These are phyloP conservation scores for Spodoptera exigua DNA, from an alignment of 2,888 invertebrate species.

Conservation along the genomic window DNA sequence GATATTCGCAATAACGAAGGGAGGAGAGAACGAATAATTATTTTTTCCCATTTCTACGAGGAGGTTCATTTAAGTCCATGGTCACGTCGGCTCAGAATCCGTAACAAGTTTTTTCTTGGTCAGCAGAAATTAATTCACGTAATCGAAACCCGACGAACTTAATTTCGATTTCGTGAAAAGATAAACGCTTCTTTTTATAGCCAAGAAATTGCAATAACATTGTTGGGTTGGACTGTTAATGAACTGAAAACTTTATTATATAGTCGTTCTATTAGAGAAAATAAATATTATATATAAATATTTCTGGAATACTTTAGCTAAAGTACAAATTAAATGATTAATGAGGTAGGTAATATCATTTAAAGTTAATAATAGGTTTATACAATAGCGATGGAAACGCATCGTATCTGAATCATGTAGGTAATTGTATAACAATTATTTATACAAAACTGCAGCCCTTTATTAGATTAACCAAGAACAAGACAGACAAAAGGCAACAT, in stretches of 20 bases:
- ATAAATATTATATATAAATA: too few relatives aligned
- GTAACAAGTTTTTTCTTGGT: conserved; percentile 67
- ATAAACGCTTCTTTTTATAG: conserved; percentile 36
- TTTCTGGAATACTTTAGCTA: too few relatives aligned
- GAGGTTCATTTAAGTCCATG: conserved; percentile 62
- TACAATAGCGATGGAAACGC: too few relatives aligned
- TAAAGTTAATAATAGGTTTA: too few relatives aligned
- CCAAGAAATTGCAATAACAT: not conserved
- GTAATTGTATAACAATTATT: too few relatives aligned
- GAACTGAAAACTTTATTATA: too few relatives aligned
- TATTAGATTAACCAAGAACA: conserved; percentile 65
- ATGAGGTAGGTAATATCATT: too few relatives aligned
- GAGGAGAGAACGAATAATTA: conserved; percentile 59
- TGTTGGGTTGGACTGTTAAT: too few relatives aligned
- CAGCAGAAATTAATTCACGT: conserved; percentile 69
- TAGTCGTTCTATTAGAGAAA: too few relatives aligned
- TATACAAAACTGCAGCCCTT: conserved; percentile 62
- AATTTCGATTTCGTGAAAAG: conserved; percentile 55
- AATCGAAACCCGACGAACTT: conserved; percentile 58
- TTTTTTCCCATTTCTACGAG: conserved; percentile 61
- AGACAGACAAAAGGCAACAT: conserved; percentile 71
- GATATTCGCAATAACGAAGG: conserved; percentile 59
- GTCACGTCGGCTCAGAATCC: conserved; percentile 64
- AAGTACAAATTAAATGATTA: too few relatives aligned
- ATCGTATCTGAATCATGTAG: too few relatives aligned